Evolutionary conservation across 1,140 invertebrate species (phyloP).

Genomic region (Drosophila sucinea): DNA sequence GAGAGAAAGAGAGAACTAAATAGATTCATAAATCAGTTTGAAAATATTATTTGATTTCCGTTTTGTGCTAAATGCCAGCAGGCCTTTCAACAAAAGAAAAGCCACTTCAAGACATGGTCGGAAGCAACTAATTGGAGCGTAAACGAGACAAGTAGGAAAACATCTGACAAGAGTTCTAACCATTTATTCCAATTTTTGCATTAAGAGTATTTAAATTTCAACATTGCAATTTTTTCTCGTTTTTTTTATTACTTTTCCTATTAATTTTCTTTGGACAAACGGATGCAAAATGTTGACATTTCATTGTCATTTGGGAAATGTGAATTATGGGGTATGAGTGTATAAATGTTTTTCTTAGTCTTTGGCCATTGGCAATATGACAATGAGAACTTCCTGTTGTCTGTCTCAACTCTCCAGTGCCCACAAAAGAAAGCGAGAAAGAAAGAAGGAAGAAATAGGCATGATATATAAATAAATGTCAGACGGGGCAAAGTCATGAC

Average conservation of each 20-base stretch:
- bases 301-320: slow-evolving; percentile 54
- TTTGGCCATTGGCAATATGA: slow-evolving; percentile 68
- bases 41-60: slow-evolving; percentile 82
- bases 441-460: slow-evolving; percentile 28
- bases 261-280: slow-evolving; percentile 27
- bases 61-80: slow-evolving; percentile 53
- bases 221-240: not conserved
- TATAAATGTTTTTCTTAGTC: slow-evolving; percentile 22
- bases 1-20: slow-evolving; percentile 53
- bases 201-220: not conserved
- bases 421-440: slow-evolving; percentile 50
- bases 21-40: slow-evolving; percentile 81
- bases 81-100: slow-evolving; percentile 66
- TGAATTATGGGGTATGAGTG: slow-evolving; percentile 78
- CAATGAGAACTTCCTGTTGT: slow-evolving; percentile 70
- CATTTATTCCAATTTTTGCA: slow-evolving; percentile 23
- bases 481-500: slow-evolving; percentile 60
- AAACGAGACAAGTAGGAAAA: slow-evolving; percentile 38
- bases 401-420: slow-evolving; percentile 1
- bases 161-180: not conserved
- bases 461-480: slow-evolving; percentile 70
- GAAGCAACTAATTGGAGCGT: slow-evolving; percentile 77
- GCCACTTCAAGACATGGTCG: slow-evolving; percentile 50
- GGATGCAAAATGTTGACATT: slow-evolving; percentile 75
- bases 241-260: slow-evolving; percentile 15